phyloP scores from a whole-genome alignment of 2,113 vertebrate genomes.

The Synodontis membranacea region DNA sequence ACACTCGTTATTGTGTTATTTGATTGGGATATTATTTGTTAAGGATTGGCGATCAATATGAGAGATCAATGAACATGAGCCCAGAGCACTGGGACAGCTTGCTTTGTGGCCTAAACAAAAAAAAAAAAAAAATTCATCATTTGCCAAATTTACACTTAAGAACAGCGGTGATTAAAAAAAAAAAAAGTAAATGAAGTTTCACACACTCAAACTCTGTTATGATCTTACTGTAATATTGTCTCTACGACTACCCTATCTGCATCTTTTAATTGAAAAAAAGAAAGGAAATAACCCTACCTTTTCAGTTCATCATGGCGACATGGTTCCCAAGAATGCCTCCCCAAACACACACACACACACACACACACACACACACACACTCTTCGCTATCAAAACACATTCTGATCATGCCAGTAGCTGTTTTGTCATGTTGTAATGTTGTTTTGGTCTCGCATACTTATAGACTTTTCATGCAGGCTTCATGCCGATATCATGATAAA shows the following conservation, averaged over 20 bases:
- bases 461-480: background rate
- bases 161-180: conserved; percentile 4
- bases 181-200: background rate
- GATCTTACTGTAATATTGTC: too few relatives aligned
- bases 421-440: conserved; percentile 13
- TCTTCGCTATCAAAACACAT: background rate
- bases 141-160: conserved; percentile 39
- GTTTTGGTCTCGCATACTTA: background rate
- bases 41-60: conserved; percentile 47
- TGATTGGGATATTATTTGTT: conserved; percentile 51
- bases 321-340: too few relatives aligned
- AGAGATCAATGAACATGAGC: conserved; percentile 43
- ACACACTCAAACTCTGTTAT: background rate
- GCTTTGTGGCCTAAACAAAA: background rate
- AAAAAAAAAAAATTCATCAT: conserved; percentile 17
- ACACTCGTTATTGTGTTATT: conserved; percentile 50
- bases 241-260: too few relatives aligned
- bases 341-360: background rate
- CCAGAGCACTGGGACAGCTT: background rate
- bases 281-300: too few relatives aligned
- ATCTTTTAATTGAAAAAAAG: too few relatives aligned
- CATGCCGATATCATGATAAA: background rate
- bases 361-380: conserved; percentile 4
- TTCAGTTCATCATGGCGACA: too few relatives aligned
- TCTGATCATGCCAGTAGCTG: conserved; percentile 29